Evolutionary conservation across 1,140 invertebrate genomes (phyloP), one percentile per base, ranked within the genome.

Genomic region (Leptinotarsa texana): DNA sequence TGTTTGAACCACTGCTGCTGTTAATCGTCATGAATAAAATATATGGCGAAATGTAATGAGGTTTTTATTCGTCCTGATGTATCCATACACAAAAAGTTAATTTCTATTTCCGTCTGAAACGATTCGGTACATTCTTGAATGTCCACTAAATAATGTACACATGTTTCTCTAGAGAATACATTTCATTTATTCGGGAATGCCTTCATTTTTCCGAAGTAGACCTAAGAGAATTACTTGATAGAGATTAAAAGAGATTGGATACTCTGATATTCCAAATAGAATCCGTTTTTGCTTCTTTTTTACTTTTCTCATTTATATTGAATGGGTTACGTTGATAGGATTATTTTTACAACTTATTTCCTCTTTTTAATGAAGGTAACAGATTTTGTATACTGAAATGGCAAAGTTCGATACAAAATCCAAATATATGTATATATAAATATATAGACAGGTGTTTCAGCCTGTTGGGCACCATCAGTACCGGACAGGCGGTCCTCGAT

Each of bases 241-340:
- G 80, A 83, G 82, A 83, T 83, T 83, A 83, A 83, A 83, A 83
- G 81, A 81, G 82, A 83, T 83, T 83, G 82, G 82, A 80, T 82
- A 79, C 80, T 82, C 74, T 77, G 80, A 81, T 82, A 82, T 82
- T 82, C 80, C 78, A 78, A 81, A 83, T 81, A 80, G 80, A 80
- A 77, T 80, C 73, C n/a, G 15, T 63, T 78, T 75, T 80, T 75
- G 79, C 77, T 77, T 78, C 75, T 78, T 72, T 77, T 78, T 75
- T 77, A 69, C 75, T 77, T 78, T 73, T 77, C 76, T 79, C 76
- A 76, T 79, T 79, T 79, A 79, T 79, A 75, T 79, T 78, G 76
- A 74, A 78, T 76, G 77, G 61, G 75, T 75, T 78, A 74, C 77
- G 74, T 75, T 63, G 74, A 78, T 75, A 69, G 68, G 18, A 69